These are phyloP conservation scores for Harpagoxenus sublaevis DNA, from an alignment of 2,888 invertebrate species.

Conservation along the genomic window DNA sequence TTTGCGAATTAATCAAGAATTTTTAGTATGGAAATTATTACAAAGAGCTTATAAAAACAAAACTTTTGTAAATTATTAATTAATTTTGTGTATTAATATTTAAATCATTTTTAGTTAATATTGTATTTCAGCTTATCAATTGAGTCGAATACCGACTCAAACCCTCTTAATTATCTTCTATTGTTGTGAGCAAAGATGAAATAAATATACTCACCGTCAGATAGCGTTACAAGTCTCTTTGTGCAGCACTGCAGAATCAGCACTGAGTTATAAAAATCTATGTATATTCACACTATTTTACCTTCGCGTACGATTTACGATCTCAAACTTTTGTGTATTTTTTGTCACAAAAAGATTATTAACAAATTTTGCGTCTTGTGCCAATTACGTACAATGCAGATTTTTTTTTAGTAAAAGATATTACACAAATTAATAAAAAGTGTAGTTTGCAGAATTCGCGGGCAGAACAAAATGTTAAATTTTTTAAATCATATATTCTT, in stretches of 20 bases:
- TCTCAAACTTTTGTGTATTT: not conserved
- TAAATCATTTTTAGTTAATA: no score
- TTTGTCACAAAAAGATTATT: not conserved
- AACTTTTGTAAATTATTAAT: not conserved
- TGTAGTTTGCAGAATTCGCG: not conserved
- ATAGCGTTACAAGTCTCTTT: constrained; percentile 6
- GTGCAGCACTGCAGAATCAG: no score
- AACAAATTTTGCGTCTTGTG: not conserved
- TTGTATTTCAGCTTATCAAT: constrained; percentile 5
- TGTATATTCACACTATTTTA: not conserved
- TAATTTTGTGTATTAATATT: not conserved
- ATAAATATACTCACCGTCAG: not conserved
- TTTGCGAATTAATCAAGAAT: no score
- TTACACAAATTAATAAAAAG: constrained; percentile 4
- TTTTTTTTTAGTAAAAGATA: not conserved
- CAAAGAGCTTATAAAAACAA: no score
- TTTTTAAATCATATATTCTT: not conserved
- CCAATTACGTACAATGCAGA: not conserved
- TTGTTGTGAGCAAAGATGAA: not conserved
- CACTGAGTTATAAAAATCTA: not conserved
- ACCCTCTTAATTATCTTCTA: constrained; percentile 5
- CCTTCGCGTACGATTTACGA: not conserved
- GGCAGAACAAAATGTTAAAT: not conserved
- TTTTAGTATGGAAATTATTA: no score
- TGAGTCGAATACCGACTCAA: constrained; percentile 16